Evolutionary conservation across 2,113 vertebrate genomes (phyloP).

Genomic region (Anoplopoma fimbria): DNA sequence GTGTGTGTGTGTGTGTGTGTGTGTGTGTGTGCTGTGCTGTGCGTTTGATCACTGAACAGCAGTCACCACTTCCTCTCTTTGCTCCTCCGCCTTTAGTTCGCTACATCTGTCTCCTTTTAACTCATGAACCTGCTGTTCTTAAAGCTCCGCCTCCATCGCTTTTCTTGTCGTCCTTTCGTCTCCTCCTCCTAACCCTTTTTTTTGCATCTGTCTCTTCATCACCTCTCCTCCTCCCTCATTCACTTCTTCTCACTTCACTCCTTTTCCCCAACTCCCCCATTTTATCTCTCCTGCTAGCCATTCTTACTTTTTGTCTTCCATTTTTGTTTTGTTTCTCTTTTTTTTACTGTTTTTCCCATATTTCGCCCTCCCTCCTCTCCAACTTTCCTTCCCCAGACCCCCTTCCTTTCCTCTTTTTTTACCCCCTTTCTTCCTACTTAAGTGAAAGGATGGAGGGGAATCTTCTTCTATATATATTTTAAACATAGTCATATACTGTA

Average conservation of each 20-base stretch:
- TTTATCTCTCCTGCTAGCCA: background rate
- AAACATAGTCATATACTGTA: too few species aligned
- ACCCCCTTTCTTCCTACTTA: too few species aligned
- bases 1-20: too few species aligned
- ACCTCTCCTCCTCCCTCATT: background rate
- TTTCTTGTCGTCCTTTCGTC: background rate
- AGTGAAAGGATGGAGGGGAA: background rate
- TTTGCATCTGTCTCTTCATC: background rate
- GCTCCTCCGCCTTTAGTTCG: background rate
- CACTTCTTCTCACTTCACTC: too few species aligned
- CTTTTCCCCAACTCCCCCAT: background rate
- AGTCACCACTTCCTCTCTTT: slow-evolving; percentile 22
- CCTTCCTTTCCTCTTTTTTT: too few species aligned
- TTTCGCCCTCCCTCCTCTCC: background rate
- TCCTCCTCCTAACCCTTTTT: background rate
- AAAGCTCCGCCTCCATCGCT: background rate
- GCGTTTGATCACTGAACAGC: slow-evolving; percentile 66
- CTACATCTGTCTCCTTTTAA: background rate
- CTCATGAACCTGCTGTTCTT: slow-evolving; percentile 37
- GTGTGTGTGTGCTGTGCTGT: too few species aligned
- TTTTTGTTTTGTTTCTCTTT: background rate
- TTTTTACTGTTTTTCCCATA: background rate
- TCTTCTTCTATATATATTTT: background rate
- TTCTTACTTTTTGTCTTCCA: background rate
- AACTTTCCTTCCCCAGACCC: too few species aligned